Evolutionary conservation across 2,113 vertebrate species (phyloP), one percentile per base, ranked within the genome.

Genomic region (Tautogolabrus adspersus): DNA sequence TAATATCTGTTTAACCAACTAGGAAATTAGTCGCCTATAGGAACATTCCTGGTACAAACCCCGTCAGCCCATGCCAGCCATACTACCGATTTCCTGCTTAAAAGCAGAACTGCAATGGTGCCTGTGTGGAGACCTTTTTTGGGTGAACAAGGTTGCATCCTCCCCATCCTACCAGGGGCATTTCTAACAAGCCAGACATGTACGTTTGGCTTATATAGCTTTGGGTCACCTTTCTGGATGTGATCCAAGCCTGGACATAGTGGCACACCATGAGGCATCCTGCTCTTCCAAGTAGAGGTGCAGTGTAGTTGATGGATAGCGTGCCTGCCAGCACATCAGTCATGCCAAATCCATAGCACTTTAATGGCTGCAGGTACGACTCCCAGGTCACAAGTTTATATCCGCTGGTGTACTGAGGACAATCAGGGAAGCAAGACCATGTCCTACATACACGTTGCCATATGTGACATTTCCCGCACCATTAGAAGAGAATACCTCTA

Each of bases 301-400:
- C 72, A 47, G 21, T 0, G 10, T 86, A 3, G 77, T 87, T 57
- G 80, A 92, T 2, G 90, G 91, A 19, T 68, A 75, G 44, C 71
- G 79, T 0, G 66, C 75, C 62, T 94, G 94, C 60, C 34, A 23
- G 42, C 82, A 92, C 30, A 70, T 86, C 72, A 79, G 81, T 73
- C 66, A 77, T 7, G 82, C 87, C 22, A 89, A 82, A 11, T 94
- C 91, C 67, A 76, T 67, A 0, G 90, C 88, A 91, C 91, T 6
- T 94, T 19, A 88, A 94, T 21, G 91, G 91, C 1, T 40, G 23
- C 46, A 82, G 7, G 66, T 95, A 49, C 52, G 77, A 93, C 69
- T 95, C 94, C 93, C 90, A 87, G 44, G 92, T 93, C 19, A 93
- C 92, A 5, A 95, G 72, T 0, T 95, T 95, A 81, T 92, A 89